These are phyloP conservation scores for Synergus japonicus DNA, from an alignment of 2,888 invertebrate genomes.

Conservation along the genomic window DNA sequence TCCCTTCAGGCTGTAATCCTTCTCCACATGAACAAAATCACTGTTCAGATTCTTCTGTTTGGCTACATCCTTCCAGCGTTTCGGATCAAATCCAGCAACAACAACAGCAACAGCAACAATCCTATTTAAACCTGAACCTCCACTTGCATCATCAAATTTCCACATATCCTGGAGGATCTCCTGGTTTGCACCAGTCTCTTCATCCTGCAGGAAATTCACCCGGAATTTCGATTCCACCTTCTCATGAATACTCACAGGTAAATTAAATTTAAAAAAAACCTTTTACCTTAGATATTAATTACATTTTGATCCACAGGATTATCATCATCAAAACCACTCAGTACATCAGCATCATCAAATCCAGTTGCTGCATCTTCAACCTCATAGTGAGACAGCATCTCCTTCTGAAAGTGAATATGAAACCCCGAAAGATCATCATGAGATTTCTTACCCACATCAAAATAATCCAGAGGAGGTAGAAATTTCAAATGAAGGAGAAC, in stretches of 20 bases:
- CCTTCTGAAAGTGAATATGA: conserved; percentile 59
- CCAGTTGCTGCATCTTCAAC: conserved; percentile 68
- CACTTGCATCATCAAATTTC: conserved; percentile 75
- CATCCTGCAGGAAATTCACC: conserved; percentile 50
- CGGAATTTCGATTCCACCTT: conserved; percentile 45
- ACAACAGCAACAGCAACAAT: conserved; percentile 78
- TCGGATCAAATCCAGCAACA: conserved; percentile 81
- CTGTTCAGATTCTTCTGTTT: conserved; percentile 66
- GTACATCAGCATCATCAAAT: conserved; percentile 61
- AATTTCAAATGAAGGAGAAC: conserved; percentile 61
- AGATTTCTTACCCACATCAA: conserved; percentile 59
- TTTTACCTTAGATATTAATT: neutral
- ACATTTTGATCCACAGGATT: conserved; percentile 45
- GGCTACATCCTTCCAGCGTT: conserved; percentile 73
- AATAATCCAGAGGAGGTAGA: conserved; percentile 56
- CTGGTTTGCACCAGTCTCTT: conserved; percentile 49
- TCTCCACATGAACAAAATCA: conserved; percentile 59
- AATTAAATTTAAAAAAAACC: too few species aligned
- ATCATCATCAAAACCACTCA: conserved; percentile 50
- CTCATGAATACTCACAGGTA: conserved; percentile 39
- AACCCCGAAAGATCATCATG: conserved; percentile 66
- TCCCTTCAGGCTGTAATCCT: conserved; percentile 45
- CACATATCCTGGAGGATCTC: conserved; percentile 51
- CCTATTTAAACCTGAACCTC: conserved; percentile 74
- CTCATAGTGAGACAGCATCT: conserved; percentile 54